Evolutionary conservation across 1,140 invertebrate genomes (phyloP), one percentile per base, ranked within the genome.

Genomic region (Coptotermes formosanus): DNA sequence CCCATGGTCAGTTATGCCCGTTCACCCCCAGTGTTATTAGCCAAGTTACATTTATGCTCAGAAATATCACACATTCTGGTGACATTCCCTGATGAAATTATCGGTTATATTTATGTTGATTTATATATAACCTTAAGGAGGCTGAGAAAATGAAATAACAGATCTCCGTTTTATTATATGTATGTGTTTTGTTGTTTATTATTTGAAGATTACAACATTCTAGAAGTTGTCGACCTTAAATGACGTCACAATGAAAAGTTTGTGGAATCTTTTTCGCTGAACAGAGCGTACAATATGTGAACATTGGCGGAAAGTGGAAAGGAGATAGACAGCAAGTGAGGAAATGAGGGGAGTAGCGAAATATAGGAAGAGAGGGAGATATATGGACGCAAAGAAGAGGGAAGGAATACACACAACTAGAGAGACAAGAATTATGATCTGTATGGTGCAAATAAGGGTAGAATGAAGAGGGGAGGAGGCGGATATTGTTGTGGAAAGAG

Each of bases 401-500:
- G 64, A 75, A 75, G 25, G 64, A 75, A 75, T 75, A 30, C n/a
- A 75, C 64, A 75, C n/a, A 75, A 75, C 64, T 75, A 75, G 64
- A 75, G 64, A 75, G 64, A 75, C 64, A 75, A 75, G 64, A 75
- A 75, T 75, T 75, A 75, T 75, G 64, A 75, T 75, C 64, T 75
- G 64, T 25, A 14, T 75, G 64, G 64, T 75, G 64, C 30, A 75
- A 75, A 75, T 75, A 75, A 75, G 64, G 64, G 64, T 75, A 30
- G 64, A 75, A 75, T 75, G n/a, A 30, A 30, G 25, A 75, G 64
- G 64, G 64, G 64, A 30, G 64, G n/a, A 75, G 64, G 64, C 64
- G 64, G 64, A 30, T 75, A 75, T 75, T 25, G 64, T n/a, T n/a
- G 64, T 75, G 64, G 25, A 75, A 75, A 14, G n/a, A 25, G 64